Evolutionary conservation across 2,888 invertebrate species (phyloP).

Genomic region (Phengaris alcon): DNA sequence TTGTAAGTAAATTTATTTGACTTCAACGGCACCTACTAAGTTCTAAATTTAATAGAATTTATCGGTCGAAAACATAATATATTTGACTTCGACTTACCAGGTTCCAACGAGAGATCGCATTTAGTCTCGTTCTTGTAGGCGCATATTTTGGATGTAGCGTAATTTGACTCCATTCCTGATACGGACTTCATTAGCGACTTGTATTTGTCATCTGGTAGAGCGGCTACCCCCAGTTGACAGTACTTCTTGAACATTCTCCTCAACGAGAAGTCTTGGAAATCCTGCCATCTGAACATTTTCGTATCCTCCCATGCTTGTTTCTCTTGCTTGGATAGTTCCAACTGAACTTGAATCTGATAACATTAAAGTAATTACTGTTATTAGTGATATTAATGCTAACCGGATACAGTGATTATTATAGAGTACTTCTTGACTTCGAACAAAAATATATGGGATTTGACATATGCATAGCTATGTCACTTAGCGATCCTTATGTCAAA

Average conservation of each 20-base stretch:
- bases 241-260: conserved; percentile 87
- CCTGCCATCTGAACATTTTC: conserved; percentile 85
- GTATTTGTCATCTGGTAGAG: conserved; percentile 84
- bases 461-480: too few relatives aligned
- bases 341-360: conserved; percentile 62
- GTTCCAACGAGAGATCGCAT: conserved; percentile 86
- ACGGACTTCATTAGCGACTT: conserved; percentile 80
- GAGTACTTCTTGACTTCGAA: background rate
- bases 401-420: conserved; percentile 3
- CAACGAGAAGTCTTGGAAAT: conserved; percentile 83
- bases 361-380: conserved; percentile 5
- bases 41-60: too few relatives aligned
- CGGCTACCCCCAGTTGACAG: conserved; percentile 85
- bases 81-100: conserved; percentile 70
- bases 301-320: conserved; percentile 84
- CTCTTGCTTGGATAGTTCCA: conserved; percentile 72
- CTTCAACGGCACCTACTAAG: too few relatives aligned
- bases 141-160: conserved; percentile 88
- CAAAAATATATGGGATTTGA: too few relatives aligned
- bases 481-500: too few relatives aligned
- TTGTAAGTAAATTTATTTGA: too few relatives aligned
- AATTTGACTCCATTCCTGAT: conserved; percentile 87
- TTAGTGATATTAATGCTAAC: background rate
- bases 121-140: conserved; percentile 81
- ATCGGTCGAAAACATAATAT: too few relatives aligned